phyloP scores from a whole-genome alignment of 2,888 invertebrate species.

The Philhelius pedissequus region DNA sequence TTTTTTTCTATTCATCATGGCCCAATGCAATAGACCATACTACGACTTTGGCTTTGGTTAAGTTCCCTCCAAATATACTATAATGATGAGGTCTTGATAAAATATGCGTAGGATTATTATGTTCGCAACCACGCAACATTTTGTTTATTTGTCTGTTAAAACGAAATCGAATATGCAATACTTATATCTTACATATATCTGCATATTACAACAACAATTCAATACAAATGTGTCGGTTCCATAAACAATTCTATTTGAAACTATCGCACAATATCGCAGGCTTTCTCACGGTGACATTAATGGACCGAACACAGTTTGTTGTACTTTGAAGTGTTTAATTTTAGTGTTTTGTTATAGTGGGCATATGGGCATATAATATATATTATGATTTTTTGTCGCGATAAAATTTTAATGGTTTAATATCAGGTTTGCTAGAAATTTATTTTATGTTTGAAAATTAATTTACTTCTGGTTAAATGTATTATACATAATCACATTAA shows the following conservation, averaged over 20 bases:
- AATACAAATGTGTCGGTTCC: constrained; percentile 8
- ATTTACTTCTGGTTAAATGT: not conserved
- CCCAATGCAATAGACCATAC: not conserved
- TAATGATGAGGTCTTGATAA: constrained; percentile 53
- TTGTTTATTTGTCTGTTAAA: constrained; percentile 39
- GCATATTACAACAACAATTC: not conserved
- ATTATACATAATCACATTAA: not conserved
- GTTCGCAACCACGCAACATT: constrained; percentile 62
- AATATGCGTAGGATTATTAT: constrained; percentile 63
- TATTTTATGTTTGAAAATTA: not conserved
- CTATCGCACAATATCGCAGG: not conserved
- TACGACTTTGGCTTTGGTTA: not conserved
- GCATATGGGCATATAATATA: not conserved
- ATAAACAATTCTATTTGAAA: constrained; percentile 47
- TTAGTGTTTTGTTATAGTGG: not conserved
- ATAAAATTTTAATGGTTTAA: not conserved
- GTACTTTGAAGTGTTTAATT: constrained; percentile 9
- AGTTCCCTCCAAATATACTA: not conserved
- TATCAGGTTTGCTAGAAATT: not conserved
- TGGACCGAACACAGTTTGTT: constrained; percentile 38
- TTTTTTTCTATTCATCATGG: not conserved
- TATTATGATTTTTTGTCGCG: not conserved
- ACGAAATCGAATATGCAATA: not conserved
- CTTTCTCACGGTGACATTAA: constrained; percentile 13
- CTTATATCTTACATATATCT: not conserved